These are phyloP conservation scores for Drosophila ogumai DNA, from an alignment of 1,140 invertebrate species.

Conservation along the genomic window DNA sequence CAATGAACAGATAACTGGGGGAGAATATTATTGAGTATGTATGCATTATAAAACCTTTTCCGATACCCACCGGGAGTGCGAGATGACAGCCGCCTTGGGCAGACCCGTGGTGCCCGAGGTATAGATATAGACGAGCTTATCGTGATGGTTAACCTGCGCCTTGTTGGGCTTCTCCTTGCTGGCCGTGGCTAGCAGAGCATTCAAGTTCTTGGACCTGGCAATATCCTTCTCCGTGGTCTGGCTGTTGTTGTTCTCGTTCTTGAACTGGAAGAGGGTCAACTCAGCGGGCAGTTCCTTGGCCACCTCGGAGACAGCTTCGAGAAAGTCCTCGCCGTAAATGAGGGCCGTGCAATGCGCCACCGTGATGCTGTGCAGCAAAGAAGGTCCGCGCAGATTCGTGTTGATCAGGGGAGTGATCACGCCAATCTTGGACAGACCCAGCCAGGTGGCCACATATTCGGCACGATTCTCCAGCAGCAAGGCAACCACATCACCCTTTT, in stretches of 20 bases:
- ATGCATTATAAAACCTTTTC: not conserved
- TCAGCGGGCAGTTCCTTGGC: constrained; percentile 59
- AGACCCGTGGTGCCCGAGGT: constrained; percentile 96
- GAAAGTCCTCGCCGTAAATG: constrained; percentile 89
- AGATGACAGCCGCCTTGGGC: constrained; percentile 95
- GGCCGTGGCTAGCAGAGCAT: constrained; percentile 52
- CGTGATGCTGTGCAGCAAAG: constrained; percentile 94
- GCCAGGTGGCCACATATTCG: constrained; percentile 95
- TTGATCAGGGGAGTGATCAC: constrained; percentile 96
- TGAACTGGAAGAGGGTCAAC: constrained; percentile 86
- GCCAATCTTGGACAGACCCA: constrained; percentile 96
- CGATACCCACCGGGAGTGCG: constrained; percentile 87
- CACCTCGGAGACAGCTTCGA: constrained; percentile 57
- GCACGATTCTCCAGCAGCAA: constrained; percentile 95
- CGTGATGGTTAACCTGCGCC: constrained; percentile 81
- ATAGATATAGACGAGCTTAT: constrained; percentile 92
- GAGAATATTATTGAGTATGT: not conserved
- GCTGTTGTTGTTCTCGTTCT: constrained; percentile 75
- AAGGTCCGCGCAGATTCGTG: constrained; percentile 92
- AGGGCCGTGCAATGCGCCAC: constrained; percentile 93
- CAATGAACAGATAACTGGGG: constrained; percentile 89
- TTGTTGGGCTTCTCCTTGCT: constrained; percentile 63
- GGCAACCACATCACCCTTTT: constrained; percentile 94
- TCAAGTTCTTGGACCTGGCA: constrained; percentile 66
- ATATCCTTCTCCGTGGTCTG: constrained; percentile 53